phyloP scores from a whole-genome alignment of 2,113 vertebrate genomes.

The Calyptomena viridis region DNA sequence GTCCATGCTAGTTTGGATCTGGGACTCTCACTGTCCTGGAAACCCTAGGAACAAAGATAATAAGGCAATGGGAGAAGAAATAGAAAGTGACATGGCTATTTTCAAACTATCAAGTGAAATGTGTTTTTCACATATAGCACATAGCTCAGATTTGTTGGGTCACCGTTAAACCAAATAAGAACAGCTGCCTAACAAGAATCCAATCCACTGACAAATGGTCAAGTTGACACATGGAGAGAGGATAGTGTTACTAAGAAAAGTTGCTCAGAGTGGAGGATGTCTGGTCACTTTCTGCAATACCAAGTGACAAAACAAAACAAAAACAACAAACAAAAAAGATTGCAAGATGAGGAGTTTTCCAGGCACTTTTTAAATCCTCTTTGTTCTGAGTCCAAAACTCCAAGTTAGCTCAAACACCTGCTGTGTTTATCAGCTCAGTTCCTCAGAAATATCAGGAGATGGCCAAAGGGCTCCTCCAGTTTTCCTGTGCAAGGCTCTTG shows the following conservation, averaged over 20 bases:
- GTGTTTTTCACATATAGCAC: background rate
- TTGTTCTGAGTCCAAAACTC: background rate
- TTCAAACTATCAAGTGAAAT: background rate
- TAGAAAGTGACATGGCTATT: background rate
- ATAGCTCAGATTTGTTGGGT: background rate
- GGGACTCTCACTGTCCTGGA: background rate
- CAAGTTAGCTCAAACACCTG: background rate
- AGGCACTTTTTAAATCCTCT: background rate
- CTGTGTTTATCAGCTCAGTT: background rate
- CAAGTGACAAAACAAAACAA: background rate
- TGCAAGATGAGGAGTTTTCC: background rate
- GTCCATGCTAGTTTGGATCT: background rate
- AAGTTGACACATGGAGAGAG: background rate
- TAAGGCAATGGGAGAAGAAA: background rate
- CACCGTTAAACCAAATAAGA: background rate
- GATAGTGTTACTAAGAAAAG: slow-evolving; percentile 5
- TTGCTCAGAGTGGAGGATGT: background rate
- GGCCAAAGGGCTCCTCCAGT: background rate
- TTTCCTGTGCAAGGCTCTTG: background rate
- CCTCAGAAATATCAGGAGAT: background rate
- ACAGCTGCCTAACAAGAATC: slow-evolving; percentile 27
- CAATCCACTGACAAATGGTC: background rate
- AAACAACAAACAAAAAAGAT: too few relatives aligned
- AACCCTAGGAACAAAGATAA: background rate
- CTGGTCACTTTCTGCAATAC: background rate